Evolutionary conservation across 2,888 invertebrate genomes (phyloP), one percentile per base, ranked within the genome.

Genomic region (Rhyacophila evoluta): DNA sequence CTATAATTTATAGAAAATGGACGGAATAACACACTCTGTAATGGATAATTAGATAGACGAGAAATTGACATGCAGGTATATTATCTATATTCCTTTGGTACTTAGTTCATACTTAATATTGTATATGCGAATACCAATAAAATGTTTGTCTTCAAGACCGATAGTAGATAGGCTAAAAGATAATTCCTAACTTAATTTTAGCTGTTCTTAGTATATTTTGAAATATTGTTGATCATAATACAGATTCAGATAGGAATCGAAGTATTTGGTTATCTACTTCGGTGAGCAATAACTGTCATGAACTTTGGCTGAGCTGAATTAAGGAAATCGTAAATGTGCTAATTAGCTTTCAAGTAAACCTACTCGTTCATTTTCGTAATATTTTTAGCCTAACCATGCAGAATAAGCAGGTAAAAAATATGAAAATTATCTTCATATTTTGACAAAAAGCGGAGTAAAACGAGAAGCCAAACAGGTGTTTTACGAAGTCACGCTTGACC

Each of bases 401-500:
- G 12, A 55, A 25, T 55, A 55, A 55, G 55, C 19, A 55, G 29
- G 2, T 25, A 55, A 15, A 25, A 6, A 33, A 55, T 55, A 55
- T 55, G 19, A 55, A 55, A 55, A 55, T 55, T 55, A 55, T 55
- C 8, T 55, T 55, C 55, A 55, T 55, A 55, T 55, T 55, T 55
- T 25, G 55, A 55, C 19, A 4, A 4, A 33, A 33, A 33, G n/a
- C n/a, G n/a, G n/a, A n/a, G 25, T 55, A 55, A 55, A 55, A 19
- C 55, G 19, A 19, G 55, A 55, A 55, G 55, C 55, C 55, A 55
- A 55, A 55, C 55, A 55, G 55, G 55, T 55, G 55, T 55, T 55
- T 55, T 55, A 55, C 25, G 19, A 55, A 55, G 55, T 55, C 55
- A 55, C 55, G 55, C 55, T 55, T 55, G 55, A 55, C 55, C 55